Evolutionary conservation across 2,888 invertebrate genomes (phyloP).

Genomic region (Hemicrepidius hirtus): DNA sequence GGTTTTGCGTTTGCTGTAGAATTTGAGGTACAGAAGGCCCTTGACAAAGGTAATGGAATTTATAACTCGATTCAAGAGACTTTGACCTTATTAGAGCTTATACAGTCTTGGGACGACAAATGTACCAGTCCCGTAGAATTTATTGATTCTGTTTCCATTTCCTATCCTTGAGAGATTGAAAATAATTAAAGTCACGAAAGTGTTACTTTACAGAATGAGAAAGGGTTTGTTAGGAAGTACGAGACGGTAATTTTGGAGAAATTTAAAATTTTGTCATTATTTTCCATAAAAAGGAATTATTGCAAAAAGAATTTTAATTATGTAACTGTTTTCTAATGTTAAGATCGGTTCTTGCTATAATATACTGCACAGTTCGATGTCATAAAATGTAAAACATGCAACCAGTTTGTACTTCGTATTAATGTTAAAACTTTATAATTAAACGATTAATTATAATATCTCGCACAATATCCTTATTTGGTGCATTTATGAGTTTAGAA

Average conservation of each 20-base stretch:
- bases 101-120: no score
- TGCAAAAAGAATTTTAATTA: slow-evolving; percentile 12
- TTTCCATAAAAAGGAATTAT: no score
- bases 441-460: slow-evolving; percentile 49
- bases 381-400: slow-evolving; percentile 25
- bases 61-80: slow-evolving; percentile 1
- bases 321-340: slow-evolving; percentile 21
- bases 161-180: no score
- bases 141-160: no score
- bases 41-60: slow-evolving; percentile 31
- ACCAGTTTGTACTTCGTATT: slow-evolving; percentile 23
- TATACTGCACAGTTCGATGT: background rate
- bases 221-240: no score
- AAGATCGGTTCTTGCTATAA: background rate
- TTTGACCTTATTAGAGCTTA: slow-evolving; percentile 13
- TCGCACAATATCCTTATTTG: slow-evolving; percentile 45
- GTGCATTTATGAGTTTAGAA: slow-evolving; percentile 42
- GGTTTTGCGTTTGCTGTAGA: background rate
- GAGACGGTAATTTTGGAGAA: no score
- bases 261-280: no score
- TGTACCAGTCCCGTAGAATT: no score
- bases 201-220: no score
- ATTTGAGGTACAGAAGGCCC: slow-evolving; percentile 12
- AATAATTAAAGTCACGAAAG: no score
- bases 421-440: slow-evolving; percentile 43